Evolutionary conservation across 2,113 vertebrate genomes (phyloP).

Genomic region (Pituophis catenifer): DNA sequence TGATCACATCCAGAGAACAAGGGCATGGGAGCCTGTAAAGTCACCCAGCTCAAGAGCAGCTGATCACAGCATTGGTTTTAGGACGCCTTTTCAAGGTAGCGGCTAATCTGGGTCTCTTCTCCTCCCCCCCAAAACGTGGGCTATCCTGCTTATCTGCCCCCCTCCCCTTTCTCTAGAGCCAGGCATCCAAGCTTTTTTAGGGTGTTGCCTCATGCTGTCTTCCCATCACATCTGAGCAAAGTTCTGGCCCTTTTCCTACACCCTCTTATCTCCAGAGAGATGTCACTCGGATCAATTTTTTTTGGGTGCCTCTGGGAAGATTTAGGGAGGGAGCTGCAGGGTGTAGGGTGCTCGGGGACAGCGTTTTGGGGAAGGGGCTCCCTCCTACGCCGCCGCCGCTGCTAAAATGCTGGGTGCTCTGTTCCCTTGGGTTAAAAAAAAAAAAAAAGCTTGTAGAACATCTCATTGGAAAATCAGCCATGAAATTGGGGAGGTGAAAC

Average conservation of each 20-base stretch:
- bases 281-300: background rate
- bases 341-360: background rate
- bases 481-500: background rate
- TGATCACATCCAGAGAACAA: background rate
- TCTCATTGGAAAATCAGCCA: background rate
- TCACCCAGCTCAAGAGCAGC: background rate
- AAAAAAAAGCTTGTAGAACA: background rate
- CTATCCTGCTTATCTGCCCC: background rate
- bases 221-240: background rate
- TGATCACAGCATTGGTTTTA: background rate
- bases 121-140: background rate
- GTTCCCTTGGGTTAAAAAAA: background rate
- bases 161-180: background rate
- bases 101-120: background rate
- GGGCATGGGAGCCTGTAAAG: background rate
- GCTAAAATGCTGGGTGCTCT: background rate
- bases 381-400: accelerated
- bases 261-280: background rate
- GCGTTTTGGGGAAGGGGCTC: background rate
- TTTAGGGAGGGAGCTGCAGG: background rate
- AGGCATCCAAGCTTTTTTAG: background rate
- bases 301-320: background rate
- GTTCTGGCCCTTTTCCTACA: background rate
- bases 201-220: background rate
- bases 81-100: background rate